These are phyloP conservation scores for Grapholita molesta DNA, from an alignment of 1,140 invertebrate genomes.

Conservation along the genomic window DNA sequence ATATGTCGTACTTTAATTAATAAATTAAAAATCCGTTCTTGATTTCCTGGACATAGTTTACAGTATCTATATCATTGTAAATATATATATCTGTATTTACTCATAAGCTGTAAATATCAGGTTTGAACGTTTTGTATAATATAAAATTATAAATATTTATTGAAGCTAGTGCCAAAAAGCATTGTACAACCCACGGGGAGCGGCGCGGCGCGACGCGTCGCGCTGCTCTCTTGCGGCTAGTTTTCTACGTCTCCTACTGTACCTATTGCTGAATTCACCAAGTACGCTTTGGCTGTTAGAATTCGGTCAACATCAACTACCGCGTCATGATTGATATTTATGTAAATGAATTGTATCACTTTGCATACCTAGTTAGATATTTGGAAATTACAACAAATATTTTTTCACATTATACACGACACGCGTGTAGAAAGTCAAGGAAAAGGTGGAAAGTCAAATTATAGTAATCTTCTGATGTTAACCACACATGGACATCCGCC, in stretches of 20 bases:
- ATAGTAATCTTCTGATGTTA: slow-evolving; percentile 12
- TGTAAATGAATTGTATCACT: slow-evolving; percentile 18
- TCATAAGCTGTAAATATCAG: slow-evolving; percentile 69
- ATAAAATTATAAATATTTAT: slow-evolving; percentile 58
- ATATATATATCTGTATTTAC: slow-evolving; percentile 51
- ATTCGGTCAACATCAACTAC: slow-evolving; percentile 33
- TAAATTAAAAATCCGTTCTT: background rate
- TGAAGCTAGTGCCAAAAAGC: slow-evolving; percentile 74
- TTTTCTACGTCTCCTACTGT: slow-evolving; percentile 24
- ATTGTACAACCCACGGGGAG: slow-evolving; percentile 46
- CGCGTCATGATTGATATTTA: slow-evolving; percentile 19
- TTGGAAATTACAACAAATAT: slow-evolving; percentile 20
- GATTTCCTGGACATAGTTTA: background rate
- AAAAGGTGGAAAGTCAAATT: background rate
- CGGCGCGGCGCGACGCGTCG: slow-evolving; percentile 26
- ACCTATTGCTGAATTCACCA: slow-evolving; percentile 37
- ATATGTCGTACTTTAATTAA: slow-evolving; percentile 33
- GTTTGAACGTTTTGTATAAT: slow-evolving; percentile 66
- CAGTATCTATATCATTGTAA: slow-evolving; percentile 38
- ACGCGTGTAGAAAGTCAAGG: slow-evolving; percentile 3
- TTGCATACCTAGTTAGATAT: slow-evolving; percentile 21
- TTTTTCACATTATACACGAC: slow-evolving; percentile 26
- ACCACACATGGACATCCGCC: slow-evolving; percentile 28
- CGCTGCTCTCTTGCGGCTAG: slow-evolving; percentile 40
- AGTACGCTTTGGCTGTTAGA: slow-evolving; percentile 48